Evolutionary conservation across 2,113 vertebrate genomes (phyloP).

Genomic region (Dipodomys ordii): DNA sequence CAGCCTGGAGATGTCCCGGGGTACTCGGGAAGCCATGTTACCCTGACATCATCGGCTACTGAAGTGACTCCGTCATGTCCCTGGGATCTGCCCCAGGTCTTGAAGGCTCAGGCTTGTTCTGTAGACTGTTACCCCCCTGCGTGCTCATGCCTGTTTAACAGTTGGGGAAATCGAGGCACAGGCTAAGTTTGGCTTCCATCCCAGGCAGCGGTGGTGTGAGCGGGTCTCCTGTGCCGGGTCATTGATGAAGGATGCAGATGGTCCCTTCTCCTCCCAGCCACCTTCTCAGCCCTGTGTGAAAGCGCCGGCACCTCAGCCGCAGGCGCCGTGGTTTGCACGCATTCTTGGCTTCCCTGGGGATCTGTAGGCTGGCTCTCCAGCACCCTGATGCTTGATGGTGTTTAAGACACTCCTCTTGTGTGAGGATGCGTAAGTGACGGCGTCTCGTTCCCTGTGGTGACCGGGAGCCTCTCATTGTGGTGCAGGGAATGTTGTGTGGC

Average conservation of each 20-base stretch:
- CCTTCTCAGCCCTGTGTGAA: not conserved
- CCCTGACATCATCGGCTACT: fast-evolving
- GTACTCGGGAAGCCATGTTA: fast-evolving
- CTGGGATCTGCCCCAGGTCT: not conserved
- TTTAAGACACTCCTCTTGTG: fast-evolving
- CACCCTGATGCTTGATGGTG: not conserved
- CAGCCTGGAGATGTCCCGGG: fast-evolving
- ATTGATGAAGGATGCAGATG: fast-evolving
- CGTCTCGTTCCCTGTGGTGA: fast-evolving
- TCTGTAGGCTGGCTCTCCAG: no score
- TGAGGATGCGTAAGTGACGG: no score
- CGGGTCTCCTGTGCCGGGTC: fast-evolving
- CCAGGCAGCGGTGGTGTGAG: fast-evolving
- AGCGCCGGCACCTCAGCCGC: not conserved
- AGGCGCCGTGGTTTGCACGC: fast-evolving
- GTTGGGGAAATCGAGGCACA: not conserved
- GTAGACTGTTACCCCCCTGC: not conserved
- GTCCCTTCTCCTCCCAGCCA: fast-evolving
- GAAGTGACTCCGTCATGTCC: fast-evolving
- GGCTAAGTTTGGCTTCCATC: not conserved
- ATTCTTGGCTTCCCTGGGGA: not conserved
- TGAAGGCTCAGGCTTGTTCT: fast-evolving
- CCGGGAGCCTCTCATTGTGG: not conserved
- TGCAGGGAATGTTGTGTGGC: not conserved
- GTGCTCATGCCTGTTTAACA: fast-evolving